Conservation (phyloP, 2,888 invertebrate genomes). For the Halictus quadricinctus region DNA sequence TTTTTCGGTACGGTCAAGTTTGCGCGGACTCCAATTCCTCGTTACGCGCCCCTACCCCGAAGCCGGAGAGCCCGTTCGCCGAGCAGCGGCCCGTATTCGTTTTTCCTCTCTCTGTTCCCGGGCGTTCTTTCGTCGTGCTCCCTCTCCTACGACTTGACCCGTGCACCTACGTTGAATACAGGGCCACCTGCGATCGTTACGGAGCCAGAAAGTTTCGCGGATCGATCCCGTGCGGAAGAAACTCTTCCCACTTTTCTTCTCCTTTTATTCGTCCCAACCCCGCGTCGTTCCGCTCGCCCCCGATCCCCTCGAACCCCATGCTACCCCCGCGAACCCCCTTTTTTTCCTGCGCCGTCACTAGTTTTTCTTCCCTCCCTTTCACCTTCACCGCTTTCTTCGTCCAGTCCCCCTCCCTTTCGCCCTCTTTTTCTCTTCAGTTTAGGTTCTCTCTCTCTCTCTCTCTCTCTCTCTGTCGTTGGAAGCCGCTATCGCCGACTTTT, state of each 20-base stretch:
- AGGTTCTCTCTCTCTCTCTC: neutral
- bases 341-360: conserved; percentile 38
- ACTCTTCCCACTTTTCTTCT: conserved; percentile 59
- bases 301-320: neutral
- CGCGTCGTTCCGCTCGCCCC: neutral
- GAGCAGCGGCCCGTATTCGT: conserved; percentile 35
- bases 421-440: neutral
- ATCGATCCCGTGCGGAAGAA: conserved; percentile 70
- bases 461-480: neutral
- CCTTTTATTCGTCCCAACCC: conserved; percentile 43
- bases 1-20: conserved; percentile 77
- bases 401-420: conserved; percentile 48
- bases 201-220: conserved; percentile 73
- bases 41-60: conserved; percentile 44
- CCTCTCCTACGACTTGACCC: conserved; percentile 47
- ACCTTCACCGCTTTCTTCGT: conserved; percentile 51
- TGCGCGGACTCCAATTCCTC: conserved; percentile 71
- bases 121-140: conserved; percentile 37
- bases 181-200: conserved; percentile 73
- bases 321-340: conserved; percentile 1
- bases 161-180: conserved; percentile 65
- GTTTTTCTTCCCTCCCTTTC: conserved; percentile 44
- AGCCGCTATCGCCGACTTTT: conserved; percentile 50
- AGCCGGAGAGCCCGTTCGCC: neutral
- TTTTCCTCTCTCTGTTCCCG: conserved; percentile 23